Base-by-base conservation (phyloP, 1,140 invertebrate genomes). In the Camponotus vicinus region DNA sequence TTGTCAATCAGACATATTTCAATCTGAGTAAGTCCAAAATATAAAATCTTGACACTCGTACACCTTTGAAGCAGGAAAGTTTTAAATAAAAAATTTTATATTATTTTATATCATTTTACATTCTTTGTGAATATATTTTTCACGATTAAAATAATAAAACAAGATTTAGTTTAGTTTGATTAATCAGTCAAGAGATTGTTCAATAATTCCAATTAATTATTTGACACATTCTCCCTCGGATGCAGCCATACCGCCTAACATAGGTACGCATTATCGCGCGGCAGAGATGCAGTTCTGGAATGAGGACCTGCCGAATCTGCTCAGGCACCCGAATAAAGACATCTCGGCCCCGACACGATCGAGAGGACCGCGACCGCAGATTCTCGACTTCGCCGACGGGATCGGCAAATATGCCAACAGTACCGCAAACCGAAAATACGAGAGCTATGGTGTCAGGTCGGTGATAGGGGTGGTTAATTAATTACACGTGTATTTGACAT, bases 211-310 rank as follows among this genome's bases (percentile, higher is more conserved):
- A 49, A 27, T 49, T 13, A 49, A 49, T 18, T 52, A 52, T 52
- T 52, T 18, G 49, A 52, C 70, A 80, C 32, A 52, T 13, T 1
- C 0, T 59, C 9, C n/a, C 45, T 15, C 55, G 9, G 37, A 1
- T 32, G n/a, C 93, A 97, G 97, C 96, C 61, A 97, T 97, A 86
- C 97, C 97, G 27, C 97, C 97, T 0, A 95, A 95, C 18, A 95
- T 96, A 69, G 96, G 96, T 76, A 96, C 95, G 70, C 95, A 96
- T 42, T 98, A 98, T 92, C 94, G 97, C 59, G 93, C 95, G 3
- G 95, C 96, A 59, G 96, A 97, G 90, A 97, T 97, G 92, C 95
- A 96, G 37, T 98, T 97, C 91, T 98, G 97, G 97, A 97, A 97
- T 89, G 96, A 97, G 57, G 94, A 95, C 21, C 93, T 98, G 49